Conservation (phyloP, 2,888 invertebrate genomes). For the Oscheius sp. region DNA sequence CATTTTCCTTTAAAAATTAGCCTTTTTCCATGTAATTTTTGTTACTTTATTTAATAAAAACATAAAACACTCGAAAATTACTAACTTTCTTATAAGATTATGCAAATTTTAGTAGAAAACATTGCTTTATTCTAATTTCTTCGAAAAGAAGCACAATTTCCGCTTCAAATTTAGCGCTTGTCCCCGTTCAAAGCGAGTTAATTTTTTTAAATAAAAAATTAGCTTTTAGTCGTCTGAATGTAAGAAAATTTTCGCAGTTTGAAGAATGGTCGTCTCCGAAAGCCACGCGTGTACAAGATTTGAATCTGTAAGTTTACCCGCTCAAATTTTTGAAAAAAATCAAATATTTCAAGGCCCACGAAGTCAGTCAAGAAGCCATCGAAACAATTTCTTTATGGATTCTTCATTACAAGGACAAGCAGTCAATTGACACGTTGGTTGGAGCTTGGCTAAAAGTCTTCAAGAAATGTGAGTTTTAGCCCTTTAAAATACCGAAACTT, state of each 20-base stretch:
- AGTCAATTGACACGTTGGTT: conserved; percentile 62
- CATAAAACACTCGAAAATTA: neutral
- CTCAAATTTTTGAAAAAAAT: no score
- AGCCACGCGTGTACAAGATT: conserved; percentile 48
- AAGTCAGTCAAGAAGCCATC: conserved; percentile 55
- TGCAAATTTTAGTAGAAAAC: no score
- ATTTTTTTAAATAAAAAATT: neutral
- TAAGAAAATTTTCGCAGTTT: no score
- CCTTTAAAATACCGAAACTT: no score
- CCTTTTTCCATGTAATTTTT: neutral
- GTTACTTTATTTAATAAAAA: neutral
- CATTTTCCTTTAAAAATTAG: neutral
- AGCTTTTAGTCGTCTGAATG: neutral
- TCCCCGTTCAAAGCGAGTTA: neutral
- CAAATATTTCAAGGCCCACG: conserved; percentile 44
- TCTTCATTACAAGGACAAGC: conserved; percentile 66
- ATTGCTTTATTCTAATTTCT: neutral
- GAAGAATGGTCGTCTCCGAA: conserved; percentile 47
- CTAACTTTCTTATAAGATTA: neutral
- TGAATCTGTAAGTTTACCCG: conserved; percentile 49
- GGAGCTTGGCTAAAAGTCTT: conserved; percentile 67
- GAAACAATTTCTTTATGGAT: conserved; percentile 68
- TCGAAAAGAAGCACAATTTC: neutral
- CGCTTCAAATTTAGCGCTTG: neutral
- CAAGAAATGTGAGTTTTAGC: conserved; percentile 48